A percentile compares a stretch with the other conserved stretches of the same genome.
Conservation (phyloP, 2,888 invertebrate genomes). For the Macropis europaea region DNA sequence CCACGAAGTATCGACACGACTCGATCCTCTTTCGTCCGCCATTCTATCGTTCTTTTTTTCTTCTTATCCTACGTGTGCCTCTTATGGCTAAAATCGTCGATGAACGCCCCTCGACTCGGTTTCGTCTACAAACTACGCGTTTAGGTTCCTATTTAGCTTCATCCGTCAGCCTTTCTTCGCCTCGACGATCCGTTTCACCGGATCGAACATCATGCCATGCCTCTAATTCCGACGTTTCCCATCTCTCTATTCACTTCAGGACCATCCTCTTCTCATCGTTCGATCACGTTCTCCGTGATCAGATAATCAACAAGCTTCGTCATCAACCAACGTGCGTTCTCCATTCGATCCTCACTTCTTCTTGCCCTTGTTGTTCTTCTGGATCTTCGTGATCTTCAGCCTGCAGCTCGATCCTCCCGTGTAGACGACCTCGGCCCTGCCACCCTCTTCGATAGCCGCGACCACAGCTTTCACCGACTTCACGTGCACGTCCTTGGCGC, state of each 20-base stretch:
- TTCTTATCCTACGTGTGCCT: slow-evolving; percentile 44
- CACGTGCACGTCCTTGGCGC: slow-evolving; percentile 76
- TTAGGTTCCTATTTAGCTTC: background rate
- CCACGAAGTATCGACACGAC: slow-evolving; percentile 42
- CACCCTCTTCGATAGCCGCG: slow-evolving; percentile 75
- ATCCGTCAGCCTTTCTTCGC: background rate
- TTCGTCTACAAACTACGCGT: slow-evolving; percentile 37
- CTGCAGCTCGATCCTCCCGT: slow-evolving; percentile 75
- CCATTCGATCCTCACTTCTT: slow-evolving; percentile 61
- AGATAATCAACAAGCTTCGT: slow-evolving; percentile 5
- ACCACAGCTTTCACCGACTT: slow-evolving; percentile 76
- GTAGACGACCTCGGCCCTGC: slow-evolving; percentile 75
- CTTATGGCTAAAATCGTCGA: slow-evolving; percentile 42
- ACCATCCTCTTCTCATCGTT: background rate
- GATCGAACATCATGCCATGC: slow-evolving; percentile 13
- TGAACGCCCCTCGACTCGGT: slow-evolving; percentile 7
- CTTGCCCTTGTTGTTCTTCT: slow-evolving; percentile 68
- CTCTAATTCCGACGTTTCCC: background rate
- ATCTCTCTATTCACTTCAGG: background rate
- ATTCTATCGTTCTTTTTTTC: slow-evolving; percentile 8
- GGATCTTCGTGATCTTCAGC: slow-evolving; percentile 71
- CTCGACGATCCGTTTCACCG: slow-evolving; percentile 47
- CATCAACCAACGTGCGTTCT: slow-evolving; percentile 7
- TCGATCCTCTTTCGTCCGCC: slow-evolving; percentile 1
- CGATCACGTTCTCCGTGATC: slow-evolving; percentile 1